phyloP scores from a whole-genome alignment of 2,797 vertebrate species.

The Mallotus villosus region DNA sequence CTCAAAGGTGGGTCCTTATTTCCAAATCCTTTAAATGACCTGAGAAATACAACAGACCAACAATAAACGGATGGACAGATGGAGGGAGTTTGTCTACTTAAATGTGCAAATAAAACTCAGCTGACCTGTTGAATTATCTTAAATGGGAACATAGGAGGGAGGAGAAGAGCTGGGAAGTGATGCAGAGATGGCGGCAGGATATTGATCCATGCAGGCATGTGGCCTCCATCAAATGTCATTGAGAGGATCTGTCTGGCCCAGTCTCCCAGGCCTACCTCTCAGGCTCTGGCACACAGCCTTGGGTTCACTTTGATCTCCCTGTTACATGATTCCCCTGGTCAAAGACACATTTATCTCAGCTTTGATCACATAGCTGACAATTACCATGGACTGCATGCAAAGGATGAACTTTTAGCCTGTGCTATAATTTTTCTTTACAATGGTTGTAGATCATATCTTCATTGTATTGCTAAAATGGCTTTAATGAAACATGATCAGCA shows the following conservation, averaged over 20 bases:
- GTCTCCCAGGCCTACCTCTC: background rate
- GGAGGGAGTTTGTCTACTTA: background rate
- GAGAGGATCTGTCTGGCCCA: conserved; percentile 3
- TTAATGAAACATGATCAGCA: too few species aligned
- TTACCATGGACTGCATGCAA: background rate
- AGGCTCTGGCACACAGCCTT: background rate
- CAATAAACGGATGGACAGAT: background rate
- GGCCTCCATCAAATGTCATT: conserved; percentile 6
- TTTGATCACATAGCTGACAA: background rate
- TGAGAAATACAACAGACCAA: background rate
- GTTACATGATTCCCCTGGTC: background rate
- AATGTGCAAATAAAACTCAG: background rate
- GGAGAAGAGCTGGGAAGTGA: background rate
- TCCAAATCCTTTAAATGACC: background rate
- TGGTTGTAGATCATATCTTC: too few species aligned
- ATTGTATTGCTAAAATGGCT: too few species aligned
- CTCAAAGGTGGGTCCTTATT: conserved; percentile 27
- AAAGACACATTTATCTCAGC: conserved; percentile 6
- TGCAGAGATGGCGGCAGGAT: background rate
- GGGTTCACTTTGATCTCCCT: conserved; percentile 3
- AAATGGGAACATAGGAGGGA: background rate
- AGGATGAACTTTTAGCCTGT: background rate
- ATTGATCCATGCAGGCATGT: conserved; percentile 10
- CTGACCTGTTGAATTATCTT: background rate
- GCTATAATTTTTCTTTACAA: too few species aligned